Percentiles rank a stretch among this genome's conserved stretches.
These are phyloP conservation scores for Camptogramma bilineatum DNA, from an alignment of 2,888 invertebrate genomes.

Conservation along the genomic window DNA sequence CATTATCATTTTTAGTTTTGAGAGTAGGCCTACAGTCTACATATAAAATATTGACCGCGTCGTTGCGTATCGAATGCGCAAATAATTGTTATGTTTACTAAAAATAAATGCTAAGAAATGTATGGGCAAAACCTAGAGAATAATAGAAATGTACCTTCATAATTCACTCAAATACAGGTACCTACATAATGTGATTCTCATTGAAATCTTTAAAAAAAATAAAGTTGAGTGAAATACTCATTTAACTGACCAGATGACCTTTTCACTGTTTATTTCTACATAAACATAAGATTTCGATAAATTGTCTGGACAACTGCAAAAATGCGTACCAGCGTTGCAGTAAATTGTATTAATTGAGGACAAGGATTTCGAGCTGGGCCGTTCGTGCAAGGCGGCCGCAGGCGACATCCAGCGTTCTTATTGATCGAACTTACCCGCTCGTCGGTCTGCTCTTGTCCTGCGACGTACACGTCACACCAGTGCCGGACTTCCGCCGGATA, in stretches of 20 bases:
- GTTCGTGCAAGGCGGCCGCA: slow-evolving; percentile 52
- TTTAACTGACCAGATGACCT: slow-evolving; percentile 5
- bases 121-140: too few relatives aligned
- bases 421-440: slow-evolving; percentile 65
- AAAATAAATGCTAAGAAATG: too few relatives aligned
- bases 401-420: slow-evolving; percentile 51
- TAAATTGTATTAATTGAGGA: slow-evolving; percentile 81
- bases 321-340: slow-evolving; percentile 70
- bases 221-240: background rate
- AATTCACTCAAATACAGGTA: too few relatives aligned
- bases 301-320: slow-evolving; percentile 60
- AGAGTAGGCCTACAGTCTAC: too few relatives aligned
- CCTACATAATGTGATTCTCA: background rate
- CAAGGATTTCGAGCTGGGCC: slow-evolving; percentile 75
- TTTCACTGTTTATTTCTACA: background rate
- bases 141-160: too few relatives aligned
- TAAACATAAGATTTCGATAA: slow-evolving; percentile 41
- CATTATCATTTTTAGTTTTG: too few relatives aligned
- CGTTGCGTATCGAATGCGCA: too few relatives aligned
- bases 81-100: too few relatives aligned
- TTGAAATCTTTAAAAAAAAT: background rate
- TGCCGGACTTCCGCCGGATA: slow-evolving; percentile 63
- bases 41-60: too few relatives aligned
- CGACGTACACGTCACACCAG: slow-evolving; percentile 52
- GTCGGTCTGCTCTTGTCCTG: slow-evolving; percentile 58